Percentiles rank a stretch among this genome's conserved stretches.
Conservation (phyloP, 2,113 vertebrate species). For the Lanius collurio region DNA sequence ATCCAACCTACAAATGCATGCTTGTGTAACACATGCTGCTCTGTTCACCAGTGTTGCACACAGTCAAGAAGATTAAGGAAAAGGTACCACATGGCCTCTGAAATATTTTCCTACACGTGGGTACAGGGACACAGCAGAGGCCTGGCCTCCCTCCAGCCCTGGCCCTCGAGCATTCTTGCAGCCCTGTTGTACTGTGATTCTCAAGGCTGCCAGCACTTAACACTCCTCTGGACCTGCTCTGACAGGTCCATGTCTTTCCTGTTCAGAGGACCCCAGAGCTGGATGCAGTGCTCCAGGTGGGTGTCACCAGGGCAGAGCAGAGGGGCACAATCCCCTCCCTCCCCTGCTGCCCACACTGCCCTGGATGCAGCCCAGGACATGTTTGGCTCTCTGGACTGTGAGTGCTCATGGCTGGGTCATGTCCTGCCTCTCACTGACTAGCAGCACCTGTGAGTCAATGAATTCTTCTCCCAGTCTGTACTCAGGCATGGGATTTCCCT, state of each 20-base stretch:
- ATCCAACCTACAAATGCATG: rapidly evolving
- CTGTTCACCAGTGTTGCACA: neutral
- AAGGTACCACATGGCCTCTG: neutral
- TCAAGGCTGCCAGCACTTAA: neutral
- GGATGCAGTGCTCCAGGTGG: neutral
- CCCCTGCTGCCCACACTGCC: rapidly evolving
- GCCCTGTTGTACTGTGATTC: neutral
- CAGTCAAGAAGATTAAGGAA: neutral
- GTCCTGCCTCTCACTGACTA: neutral
- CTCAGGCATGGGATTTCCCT: neutral
- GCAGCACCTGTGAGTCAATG: too few relatives aligned
- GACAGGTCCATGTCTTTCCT: neutral
- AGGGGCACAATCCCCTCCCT: neutral
- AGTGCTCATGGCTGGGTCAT: neutral
- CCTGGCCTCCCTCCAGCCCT: neutral
- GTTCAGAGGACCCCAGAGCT: rapidly evolving
- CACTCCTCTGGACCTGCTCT: neutral
- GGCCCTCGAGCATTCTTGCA: neutral
- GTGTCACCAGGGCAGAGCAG: neutral
- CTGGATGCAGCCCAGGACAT: neutral
- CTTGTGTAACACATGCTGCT: neutral
- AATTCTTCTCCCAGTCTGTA: neutral
- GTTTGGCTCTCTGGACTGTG: neutral
- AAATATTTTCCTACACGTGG: neutral
- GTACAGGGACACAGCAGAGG: neutral